Evolutionary conservation across 2,888 invertebrate genomes (phyloP).

Genomic region (Drosophila peninsularis): DNA sequence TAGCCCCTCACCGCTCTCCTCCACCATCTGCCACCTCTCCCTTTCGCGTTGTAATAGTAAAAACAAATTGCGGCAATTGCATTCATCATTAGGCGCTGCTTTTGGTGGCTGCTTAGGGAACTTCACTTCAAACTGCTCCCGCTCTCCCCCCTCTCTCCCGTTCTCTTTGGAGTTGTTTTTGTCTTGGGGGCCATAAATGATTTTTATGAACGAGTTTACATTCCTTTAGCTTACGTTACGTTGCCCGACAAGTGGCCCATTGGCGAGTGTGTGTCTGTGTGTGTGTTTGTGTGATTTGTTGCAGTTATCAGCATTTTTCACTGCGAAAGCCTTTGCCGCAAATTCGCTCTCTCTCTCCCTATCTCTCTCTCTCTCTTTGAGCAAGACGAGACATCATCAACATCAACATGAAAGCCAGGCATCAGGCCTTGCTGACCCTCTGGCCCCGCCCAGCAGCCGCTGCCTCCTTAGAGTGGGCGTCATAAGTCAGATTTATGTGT

Average conservation of each 20-base stretch:
- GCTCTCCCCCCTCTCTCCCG: not conserved
- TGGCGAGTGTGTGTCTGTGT: slow-evolving; percentile 34
- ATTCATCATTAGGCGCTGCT: slow-evolving; percentile 66
- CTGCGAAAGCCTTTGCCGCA: slow-evolving; percentile 51
- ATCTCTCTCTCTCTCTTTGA: slow-evolving; percentile 5
- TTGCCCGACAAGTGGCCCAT: slow-evolving; percentile 46
- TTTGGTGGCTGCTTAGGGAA: slow-evolving; percentile 36
- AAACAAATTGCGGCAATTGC: slow-evolving; percentile 78
- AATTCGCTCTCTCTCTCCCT: not conserved
- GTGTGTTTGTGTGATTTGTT: slow-evolving; percentile 62
- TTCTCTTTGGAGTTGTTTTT: slow-evolving; percentile 22
- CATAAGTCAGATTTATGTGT: slow-evolving; percentile 77
- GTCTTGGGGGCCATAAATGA: slow-evolving; percentile 66
- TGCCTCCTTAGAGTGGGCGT: slow-evolving; percentile 51
- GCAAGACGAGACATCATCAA: slow-evolving; percentile 53
- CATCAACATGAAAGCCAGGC: slow-evolving; percentile 30
- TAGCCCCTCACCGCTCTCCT: not conserved
- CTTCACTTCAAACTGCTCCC: not conserved
- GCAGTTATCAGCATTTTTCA: slow-evolving; percentile 77
- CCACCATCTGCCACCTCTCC: not conserved
- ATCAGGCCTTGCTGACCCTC: slow-evolving; percentile 30
- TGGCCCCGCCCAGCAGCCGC: slow-evolving; percentile 30
- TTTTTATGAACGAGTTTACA: slow-evolving; percentile 75
- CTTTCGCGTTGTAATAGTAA: slow-evolving; percentile 60
- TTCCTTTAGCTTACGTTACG: slow-evolving; percentile 57